These are phyloP conservation scores for Stichopus horrens DNA, from an alignment of 53 echinoderm and acorn worm genomes.

Conservation along the genomic window DNA sequence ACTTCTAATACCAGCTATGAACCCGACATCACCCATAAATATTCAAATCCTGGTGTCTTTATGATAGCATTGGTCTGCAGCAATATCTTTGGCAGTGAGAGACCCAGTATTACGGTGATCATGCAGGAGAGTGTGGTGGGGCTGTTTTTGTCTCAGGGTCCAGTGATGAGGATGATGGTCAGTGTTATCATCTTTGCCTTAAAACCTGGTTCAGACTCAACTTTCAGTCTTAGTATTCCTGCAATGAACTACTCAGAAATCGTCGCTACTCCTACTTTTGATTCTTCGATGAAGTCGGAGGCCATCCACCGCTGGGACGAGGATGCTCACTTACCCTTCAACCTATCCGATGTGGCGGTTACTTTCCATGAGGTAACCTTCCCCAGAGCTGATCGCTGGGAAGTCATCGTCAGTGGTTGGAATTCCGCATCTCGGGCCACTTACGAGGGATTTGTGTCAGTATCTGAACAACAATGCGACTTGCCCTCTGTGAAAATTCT, in stretches of 20 bases:
- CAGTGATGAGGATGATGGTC: constrained; percentile 43
- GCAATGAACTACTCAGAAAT: background rate
- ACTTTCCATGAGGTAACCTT: constrained; percentile 53
- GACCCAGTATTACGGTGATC: constrained; percentile 31
- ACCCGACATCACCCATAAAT: constrained; percentile 46
- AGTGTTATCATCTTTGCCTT: constrained; percentile 70
- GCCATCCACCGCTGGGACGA: constrained; percentile 60
- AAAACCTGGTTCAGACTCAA: constrained; percentile 60
- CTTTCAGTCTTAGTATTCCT: constrained; percentile 50
- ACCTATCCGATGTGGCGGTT: constrained; percentile 62
- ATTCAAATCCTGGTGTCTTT: constrained; percentile 45
- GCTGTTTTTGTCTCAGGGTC: constrained; percentile 68
- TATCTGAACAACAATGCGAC: constrained; percentile 63
- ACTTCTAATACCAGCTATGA: constrained; percentile 15
- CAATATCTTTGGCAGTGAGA: constrained; percentile 58
- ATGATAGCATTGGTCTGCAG: constrained; percentile 44
- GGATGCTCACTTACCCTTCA: constrained; percentile 67
- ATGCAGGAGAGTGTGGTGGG: constrained; percentile 75
- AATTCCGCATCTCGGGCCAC: constrained; percentile 62
- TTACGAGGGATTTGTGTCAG: constrained; percentile 41
- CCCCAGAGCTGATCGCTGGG: constrained; percentile 49
- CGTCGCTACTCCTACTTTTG: constrained; percentile 47
- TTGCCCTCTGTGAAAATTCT: constrained; percentile 59
- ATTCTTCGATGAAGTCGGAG: constrained; percentile 32
- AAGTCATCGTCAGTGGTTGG: constrained; percentile 48